Base-by-base conservation (phyloP, 2,797 vertebrate genomes). In the Scolopax rusticola region DNA sequence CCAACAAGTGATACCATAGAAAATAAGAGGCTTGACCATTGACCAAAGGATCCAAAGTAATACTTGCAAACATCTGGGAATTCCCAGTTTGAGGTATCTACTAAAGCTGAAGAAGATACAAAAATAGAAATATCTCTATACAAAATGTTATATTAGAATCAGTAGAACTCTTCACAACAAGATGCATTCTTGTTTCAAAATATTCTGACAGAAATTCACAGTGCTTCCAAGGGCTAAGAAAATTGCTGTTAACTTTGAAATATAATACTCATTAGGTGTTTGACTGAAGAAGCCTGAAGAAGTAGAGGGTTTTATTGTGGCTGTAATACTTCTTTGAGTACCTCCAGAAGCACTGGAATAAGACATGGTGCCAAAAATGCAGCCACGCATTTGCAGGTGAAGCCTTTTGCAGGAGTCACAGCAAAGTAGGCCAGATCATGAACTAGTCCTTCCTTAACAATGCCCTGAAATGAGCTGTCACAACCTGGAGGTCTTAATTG, bases 31-130 rank as follows among this genome's bases (percentile, higher is more conserved):
- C 99, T 99, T 41, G 98, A 99, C 99, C 99, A 99, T 32, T 99
- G 98, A 60, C 99, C 99, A 94, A 98, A 98, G 43, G 98, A 98
- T 43, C 99, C 99, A 96, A 99, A 99, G 97, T 99, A 99, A 97
- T 99, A 98, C 90, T 97, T 98, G 97, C 99, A 99, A 88, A 99
- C 99, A 87, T 99, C 99, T 73, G 99, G 99, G 91, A 99, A 99
- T 87, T 99, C 99, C 99, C 99, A 99, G 93, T 98, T 98, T 33
- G 98, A 98, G 7, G 99, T 99, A 96, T 99, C 98, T 51, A 97
- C 38, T 40, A 96, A 98, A 47, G 98, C 99, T 99, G 96, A 51
- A 91, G 50, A 61, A 75, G 36, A 94, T n/a, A 84, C 6, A 83
- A 95, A 43, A 0, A 0, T 0, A 81, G 57, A 82, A 60, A 80